phyloP scores from a whole-genome alignment of 2,113 vertebrate genomes.

The Rynchops niger region DNA sequence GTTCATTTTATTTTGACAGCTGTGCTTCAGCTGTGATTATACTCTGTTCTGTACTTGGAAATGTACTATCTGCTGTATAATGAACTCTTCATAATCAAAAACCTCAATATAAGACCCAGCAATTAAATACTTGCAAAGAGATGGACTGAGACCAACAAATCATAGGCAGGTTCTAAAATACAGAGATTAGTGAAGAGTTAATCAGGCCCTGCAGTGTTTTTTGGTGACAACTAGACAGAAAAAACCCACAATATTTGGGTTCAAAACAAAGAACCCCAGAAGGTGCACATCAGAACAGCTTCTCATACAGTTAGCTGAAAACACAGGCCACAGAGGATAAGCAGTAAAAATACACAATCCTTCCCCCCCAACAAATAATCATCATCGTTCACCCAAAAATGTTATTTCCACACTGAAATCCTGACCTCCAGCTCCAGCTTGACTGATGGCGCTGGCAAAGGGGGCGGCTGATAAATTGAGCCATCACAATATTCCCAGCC shows the following conservation, averaged over 20 bases:
- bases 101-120: background rate
- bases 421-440: background rate
- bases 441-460: conserved; percentile 3
- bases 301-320: background rate
- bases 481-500: background rate
- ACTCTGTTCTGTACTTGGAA: background rate
- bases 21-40: conserved; percentile 23
- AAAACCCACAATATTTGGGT: background rate
- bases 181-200: background rate
- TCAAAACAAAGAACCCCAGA: background rate
- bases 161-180: background rate
- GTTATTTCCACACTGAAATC: background rate
- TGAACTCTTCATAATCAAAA: background rate
- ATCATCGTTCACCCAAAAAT: background rate
- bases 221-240: background rate
- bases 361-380: background rate
- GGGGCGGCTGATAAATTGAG: conserved; percentile 14
- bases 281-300: background rate
- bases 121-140: background rate
- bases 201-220: background rate
- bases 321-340: background rate
- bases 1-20: conserved; percentile 21
- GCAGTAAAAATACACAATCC: background rate
- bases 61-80: background rate
- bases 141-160: background rate